Conservation (phyloP, 1,140 invertebrate species). For the Polyergus mexicanus region DNA sequence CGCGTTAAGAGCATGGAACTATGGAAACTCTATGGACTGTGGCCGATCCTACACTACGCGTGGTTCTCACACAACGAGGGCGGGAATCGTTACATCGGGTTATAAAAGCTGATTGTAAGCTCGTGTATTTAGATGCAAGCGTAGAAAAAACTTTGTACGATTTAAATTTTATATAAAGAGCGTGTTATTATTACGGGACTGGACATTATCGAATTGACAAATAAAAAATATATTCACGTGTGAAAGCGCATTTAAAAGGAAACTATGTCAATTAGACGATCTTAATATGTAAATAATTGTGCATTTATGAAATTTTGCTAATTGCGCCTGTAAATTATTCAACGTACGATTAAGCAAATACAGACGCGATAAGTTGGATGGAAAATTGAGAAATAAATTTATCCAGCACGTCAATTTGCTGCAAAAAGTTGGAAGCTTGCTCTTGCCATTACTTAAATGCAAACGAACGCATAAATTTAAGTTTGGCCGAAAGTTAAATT, state of each 20-base stretch:
- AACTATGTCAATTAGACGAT: not conserved
- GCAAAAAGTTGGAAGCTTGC: not conserved
- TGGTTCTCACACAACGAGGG: constrained; percentile 9
- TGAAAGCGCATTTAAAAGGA: not conserved
- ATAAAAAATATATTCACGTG: not conserved
- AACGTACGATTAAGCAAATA: not conserved
- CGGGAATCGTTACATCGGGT: not conserved
- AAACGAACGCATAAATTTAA: not conserved
- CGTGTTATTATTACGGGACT: not conserved
- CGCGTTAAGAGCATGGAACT: constrained; percentile 43
- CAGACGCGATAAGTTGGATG: not conserved
- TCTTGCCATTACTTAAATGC: not conserved
- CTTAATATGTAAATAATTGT: not conserved
- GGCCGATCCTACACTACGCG: not conserved
- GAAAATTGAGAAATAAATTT: not conserved
- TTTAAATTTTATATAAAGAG: not conserved
- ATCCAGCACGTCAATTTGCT: not conserved
- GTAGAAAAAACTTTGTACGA: not conserved
- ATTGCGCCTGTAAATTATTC: not conserved
- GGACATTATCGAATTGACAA: not conserved
- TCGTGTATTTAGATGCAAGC: not conserved
- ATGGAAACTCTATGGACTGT: constrained; percentile 18
- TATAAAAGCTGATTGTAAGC: constrained; percentile 39
- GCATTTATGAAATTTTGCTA: not conserved
- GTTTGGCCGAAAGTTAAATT: constrained; percentile 19